Conservation (phyloP, 2,888 invertebrate species). For the Neocrepidodera transversa region DNA sequence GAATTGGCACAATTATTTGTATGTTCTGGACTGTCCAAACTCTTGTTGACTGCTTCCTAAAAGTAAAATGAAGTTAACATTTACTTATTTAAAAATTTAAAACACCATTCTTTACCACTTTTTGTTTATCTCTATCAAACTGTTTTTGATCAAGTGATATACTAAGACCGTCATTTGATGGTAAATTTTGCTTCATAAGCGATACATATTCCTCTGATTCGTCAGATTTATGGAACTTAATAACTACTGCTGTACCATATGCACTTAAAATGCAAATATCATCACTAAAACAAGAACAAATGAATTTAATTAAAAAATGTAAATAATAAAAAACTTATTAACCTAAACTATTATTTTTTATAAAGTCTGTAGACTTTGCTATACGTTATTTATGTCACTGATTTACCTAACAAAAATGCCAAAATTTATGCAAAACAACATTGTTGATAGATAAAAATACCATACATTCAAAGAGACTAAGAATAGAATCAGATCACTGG, state of each 20-base stretch:
- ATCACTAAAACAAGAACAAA: conserved; percentile 69
- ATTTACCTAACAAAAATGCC: no score
- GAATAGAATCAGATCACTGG: no score
- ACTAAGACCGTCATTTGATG: conserved; percentile 58
- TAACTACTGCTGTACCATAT: conserved; percentile 91
- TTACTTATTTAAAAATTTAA: no score
- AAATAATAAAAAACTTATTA: no score
- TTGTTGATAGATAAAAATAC: no score
- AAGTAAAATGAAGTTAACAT: conserved; percentile 12
- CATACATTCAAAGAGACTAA: no score
- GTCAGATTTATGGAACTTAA: conserved; percentile 65
- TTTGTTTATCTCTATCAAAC: conserved; percentile 54
- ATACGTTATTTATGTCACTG: no score
- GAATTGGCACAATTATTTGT: conserved; percentile 35
- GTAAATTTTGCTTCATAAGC: conserved; percentile 32
- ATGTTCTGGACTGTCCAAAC: conserved; percentile 58
- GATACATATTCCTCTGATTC: conserved; percentile 49
- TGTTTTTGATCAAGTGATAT: conserved; percentile 58
- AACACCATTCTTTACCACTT: conserved; percentile 31
- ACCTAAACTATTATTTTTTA: no score
- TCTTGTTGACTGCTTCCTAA: conserved; percentile 40
- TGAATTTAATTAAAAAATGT: neutral
- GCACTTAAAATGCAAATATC: conserved; percentile 95
- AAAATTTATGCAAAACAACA: no score
- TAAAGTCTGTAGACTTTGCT: no score